A percentile compares a stretch with the other conserved stretches of the same genome.
phyloP scores from a whole-genome alignment of 2,888 invertebrate species.

The Neelides folsomi region DNA sequence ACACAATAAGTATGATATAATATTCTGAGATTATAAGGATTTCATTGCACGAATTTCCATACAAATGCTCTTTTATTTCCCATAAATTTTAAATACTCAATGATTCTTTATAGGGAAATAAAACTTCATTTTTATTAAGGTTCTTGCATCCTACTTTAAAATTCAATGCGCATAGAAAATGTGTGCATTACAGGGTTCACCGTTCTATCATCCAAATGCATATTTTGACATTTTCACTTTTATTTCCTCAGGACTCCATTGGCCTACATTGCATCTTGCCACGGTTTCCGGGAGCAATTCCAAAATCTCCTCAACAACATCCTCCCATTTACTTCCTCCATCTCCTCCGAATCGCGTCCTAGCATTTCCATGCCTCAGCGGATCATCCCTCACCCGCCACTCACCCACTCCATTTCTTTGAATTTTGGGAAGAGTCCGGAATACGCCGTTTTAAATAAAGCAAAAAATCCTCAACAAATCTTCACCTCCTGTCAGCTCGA shows the following conservation, averaged over 20 bases:
- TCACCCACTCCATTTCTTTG: slow-evolving; percentile 4
- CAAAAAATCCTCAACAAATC: slow-evolving; percentile 11
- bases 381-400: slow-evolving; percentile 7
- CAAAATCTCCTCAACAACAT: slow-evolving; percentile 14
- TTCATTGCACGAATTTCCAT: too few species aligned
- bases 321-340: slow-evolving; percentile 8
- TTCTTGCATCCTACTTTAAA: too few species aligned
- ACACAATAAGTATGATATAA: too few species aligned
- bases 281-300: slow-evolving; percentile 30
- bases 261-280: slow-evolving; percentile 32
- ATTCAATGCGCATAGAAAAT: too few species aligned
- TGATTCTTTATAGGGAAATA: too few species aligned
- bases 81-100: too few species aligned
- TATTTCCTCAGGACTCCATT: slow-evolving; percentile 23
- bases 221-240: neutral
- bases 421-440: slow-evolving; percentile 7
- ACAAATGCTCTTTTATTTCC: too few species aligned
- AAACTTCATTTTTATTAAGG: too few species aligned
- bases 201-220: too few species aligned
- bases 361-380: neutral
- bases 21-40: too few species aligned
- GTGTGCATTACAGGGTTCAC: too few species aligned
- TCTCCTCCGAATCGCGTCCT: slow-evolving; percentile 1
- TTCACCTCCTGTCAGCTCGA: neutral
- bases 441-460: slow-evolving; percentile 11